Base-by-base conservation (phyloP, 2,113 vertebrate species). In the Proteles cristata region DNA sequence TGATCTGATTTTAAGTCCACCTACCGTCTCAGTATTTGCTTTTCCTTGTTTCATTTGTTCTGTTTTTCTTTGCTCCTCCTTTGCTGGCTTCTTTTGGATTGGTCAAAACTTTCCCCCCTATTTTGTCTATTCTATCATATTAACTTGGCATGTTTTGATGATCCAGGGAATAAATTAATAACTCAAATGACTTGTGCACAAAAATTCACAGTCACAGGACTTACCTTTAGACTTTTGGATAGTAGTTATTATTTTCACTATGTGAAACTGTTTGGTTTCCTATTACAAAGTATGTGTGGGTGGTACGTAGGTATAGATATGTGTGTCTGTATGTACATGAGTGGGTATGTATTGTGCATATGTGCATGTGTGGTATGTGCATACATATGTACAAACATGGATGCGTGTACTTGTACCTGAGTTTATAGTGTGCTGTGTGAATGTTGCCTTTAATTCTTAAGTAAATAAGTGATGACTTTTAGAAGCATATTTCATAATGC, bases 371-470 rank as follows among this genome's bases (percentile, higher is more conserved):
- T 71, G 43, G 84, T 66, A 5, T 82, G 26, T 77, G 15, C 21
- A 25, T 14, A 11, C n/a, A 26, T 79, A 33, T 85, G 11, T 26
- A 4, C 15, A 76, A 43, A 79, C 19, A 33, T 82, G 19, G 31
- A 25, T 61, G 68, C 12, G 23, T 83, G 68, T 11, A 33, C 58
- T 23, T 43, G 23, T 74, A n/a, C 83, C 61, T 88, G 53, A 26
- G 35, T 33, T 0, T 76, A 65, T 45, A 58, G 10, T 68, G 7
- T 45, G 5, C 17, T 17, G 66, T 89, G 25, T 77, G 43, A 71
- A 35, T 39, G 33, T 83, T 94, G 68, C 45, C 31, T 87, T 73
- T 68, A 90, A 65, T 94, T 92, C 33, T 25, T 80, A 90, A 84
- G 76, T 83, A 86, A 77, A 55, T 53, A 81, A 82, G 6, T 89